Evolutionary conservation across 2,113 vertebrate genomes (phyloP).

Genomic region (Syrrhaptes paradoxus): DNA sequence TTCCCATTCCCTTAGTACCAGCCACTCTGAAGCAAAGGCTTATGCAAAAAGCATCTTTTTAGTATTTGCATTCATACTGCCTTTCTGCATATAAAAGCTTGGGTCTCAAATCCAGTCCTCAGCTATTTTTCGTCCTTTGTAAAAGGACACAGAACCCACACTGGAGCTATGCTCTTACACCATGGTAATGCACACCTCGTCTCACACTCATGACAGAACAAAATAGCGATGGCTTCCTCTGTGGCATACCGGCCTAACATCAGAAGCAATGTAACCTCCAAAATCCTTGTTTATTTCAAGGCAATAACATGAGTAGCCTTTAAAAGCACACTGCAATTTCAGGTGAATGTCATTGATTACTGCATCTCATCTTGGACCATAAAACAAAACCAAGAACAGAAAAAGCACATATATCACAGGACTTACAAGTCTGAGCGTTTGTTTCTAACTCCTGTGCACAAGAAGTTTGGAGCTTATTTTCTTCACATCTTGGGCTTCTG

Average conservation of each 20-base stretch:
- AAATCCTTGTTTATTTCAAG: not conserved
- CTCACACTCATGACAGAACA: not conserved
- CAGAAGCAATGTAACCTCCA: not conserved
- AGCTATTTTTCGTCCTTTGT: not conserved
- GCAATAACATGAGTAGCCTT: not conserved
- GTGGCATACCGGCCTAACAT: not conserved
- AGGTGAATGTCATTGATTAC: not conserved
- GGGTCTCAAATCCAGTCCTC: not conserved
- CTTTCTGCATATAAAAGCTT: not conserved
- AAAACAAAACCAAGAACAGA: not conserved
- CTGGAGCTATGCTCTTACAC: not conserved
- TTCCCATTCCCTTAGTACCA: not conserved
- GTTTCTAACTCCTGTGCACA: not conserved
- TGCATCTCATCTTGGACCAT: not conserved
- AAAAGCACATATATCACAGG: not conserved
- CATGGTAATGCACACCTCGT: not conserved
- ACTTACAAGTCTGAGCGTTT: not conserved
- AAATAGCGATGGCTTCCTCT: not conserved
- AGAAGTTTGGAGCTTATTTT: not conserved
- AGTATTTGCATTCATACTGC: not conserved
- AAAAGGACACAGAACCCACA: not conserved
- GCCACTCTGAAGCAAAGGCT: not conserved
- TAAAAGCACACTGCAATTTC: not conserved
- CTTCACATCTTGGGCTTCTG: not conserved
- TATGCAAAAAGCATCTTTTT: not conserved